Evolutionary conservation across 2,113 vertebrate species (phyloP).

Genomic region (Gulo gulo): DNA sequence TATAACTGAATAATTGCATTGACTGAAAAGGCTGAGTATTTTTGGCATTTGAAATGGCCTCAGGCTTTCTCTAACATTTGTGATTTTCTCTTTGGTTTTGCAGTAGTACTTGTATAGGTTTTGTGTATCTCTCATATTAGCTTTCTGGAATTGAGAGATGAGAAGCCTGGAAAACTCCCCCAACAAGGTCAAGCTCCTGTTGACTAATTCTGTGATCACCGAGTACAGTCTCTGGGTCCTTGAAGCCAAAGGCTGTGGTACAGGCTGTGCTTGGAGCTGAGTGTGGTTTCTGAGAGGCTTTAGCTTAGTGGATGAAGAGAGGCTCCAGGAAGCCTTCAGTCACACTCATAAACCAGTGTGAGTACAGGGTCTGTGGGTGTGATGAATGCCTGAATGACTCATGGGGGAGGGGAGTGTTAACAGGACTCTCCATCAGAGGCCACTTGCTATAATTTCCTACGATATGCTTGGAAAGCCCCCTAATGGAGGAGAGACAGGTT

Average conservation of each 20-base stretch:
- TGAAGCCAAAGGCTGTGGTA: not conserved
- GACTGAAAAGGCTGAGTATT: not conserved
- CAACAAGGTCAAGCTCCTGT: not conserved
- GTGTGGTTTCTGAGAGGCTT: not conserved
- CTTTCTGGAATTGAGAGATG: conserved; percentile 37
- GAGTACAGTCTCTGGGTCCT: not conserved
- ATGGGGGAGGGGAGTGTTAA: not conserved
- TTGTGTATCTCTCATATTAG: conserved; percentile 2
- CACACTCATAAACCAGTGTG: not conserved
- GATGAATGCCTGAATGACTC: not conserved
- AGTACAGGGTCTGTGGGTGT: not conserved
- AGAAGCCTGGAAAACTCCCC: conserved; percentile 23
- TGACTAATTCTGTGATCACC: conserved; percentile 42
- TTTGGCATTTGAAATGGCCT: not conserved
- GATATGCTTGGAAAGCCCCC: conserved; percentile 7
- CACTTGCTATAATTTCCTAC: not conserved
- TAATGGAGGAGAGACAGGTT: not conserved
- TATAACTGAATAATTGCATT: not conserved
- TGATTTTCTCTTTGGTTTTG: conserved; percentile 37
- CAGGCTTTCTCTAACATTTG: not conserved
- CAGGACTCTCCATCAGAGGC: not conserved
- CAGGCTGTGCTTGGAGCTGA: not conserved
- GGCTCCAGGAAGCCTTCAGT: not conserved
- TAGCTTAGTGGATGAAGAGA: not conserved
- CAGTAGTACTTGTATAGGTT: not conserved